phyloP scores from a whole-genome alignment of 2,888 invertebrate species.

The Apamea crenata region DNA sequence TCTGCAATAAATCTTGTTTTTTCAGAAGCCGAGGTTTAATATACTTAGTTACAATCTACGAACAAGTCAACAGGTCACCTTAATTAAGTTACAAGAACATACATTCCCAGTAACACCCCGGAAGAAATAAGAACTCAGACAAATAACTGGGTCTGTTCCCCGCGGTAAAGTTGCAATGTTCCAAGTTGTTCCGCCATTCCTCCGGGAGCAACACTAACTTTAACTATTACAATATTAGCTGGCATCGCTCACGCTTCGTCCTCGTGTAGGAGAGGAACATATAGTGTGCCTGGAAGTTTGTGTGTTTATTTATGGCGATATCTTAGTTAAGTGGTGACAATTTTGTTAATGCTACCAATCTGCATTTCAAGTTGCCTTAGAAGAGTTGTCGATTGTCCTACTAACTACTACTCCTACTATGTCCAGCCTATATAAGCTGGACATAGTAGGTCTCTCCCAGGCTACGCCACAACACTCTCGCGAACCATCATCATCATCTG shows the following conservation, averaged over 20 bases:
- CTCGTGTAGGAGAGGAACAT: not conserved
- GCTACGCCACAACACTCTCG: too few relatives aligned
- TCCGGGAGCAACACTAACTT: slow-evolving; percentile 29
- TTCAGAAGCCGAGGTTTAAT: not conserved
- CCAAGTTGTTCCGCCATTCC: slow-evolving; percentile 17
- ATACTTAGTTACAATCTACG: not conserved
- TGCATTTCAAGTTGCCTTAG: too few relatives aligned
- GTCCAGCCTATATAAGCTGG: too few relatives aligned
- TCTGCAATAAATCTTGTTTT: too few relatives aligned
- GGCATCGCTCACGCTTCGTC: slow-evolving; percentile 12
- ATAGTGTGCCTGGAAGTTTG: not conserved
- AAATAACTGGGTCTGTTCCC: slow-evolving; percentile 31
- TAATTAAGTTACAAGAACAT: not conserved
- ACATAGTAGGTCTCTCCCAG: too few relatives aligned
- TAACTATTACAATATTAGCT: slow-evolving; percentile 41
- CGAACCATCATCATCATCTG: too few relatives aligned
- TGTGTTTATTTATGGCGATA: not conserved
- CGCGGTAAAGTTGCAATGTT: slow-evolving; percentile 29
- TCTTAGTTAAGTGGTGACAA: not conserved
- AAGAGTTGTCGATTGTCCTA: too few relatives aligned
- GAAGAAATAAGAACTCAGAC: slow-evolving; percentile 24
- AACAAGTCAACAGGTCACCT: not conserved
- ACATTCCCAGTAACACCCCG: not conserved
- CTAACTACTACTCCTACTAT: too few relatives aligned
- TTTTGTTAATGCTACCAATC: not conserved